Conservation (phyloP, 2,888 invertebrate species). For the Morpho helenor region DNA sequence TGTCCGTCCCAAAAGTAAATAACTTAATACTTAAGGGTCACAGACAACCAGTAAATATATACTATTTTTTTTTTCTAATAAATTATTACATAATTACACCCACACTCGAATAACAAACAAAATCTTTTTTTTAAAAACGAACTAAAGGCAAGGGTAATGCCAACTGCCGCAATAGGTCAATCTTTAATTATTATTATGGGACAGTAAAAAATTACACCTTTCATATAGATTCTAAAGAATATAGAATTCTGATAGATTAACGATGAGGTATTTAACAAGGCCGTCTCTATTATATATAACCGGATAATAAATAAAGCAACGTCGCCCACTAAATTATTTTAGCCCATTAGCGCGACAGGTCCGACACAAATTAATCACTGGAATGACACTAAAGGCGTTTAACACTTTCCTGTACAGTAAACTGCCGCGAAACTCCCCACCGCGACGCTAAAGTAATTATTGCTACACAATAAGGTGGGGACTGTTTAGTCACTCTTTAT, state of each 20-base stretch:
- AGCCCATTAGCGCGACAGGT: slow-evolving; percentile 69
- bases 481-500: slow-evolving; percentile 22
- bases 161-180: too few species aligned
- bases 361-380: slow-evolving; percentile 73
- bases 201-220: too few species aligned
- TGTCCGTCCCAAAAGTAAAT: too few species aligned
- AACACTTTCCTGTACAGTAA: slow-evolving; percentile 58
- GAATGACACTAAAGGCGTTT: slow-evolving; percentile 71
- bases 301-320: slow-evolving; percentile 63
- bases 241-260: slow-evolving; percentile 35
- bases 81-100: too few species aligned
- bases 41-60: too few species aligned
- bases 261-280: slow-evolving; percentile 42
- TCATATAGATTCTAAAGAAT: not conserved
- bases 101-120: too few species aligned
- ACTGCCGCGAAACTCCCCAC: slow-evolving; percentile 27
- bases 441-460: slow-evolving; percentile 31
- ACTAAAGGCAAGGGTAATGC: too few species aligned
- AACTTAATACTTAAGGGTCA: too few species aligned
- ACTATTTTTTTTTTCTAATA: too few species aligned
- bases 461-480: slow-evolving; percentile 25
- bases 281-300: slow-evolving; percentile 43
- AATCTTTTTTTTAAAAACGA: too few species aligned
- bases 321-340: slow-evolving; percentile 74
- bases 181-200: too few species aligned